Evolutionary conservation across 1,140 invertebrate genomes (phyloP).

Genomic region (Listronotus oregonensis): DNA sequence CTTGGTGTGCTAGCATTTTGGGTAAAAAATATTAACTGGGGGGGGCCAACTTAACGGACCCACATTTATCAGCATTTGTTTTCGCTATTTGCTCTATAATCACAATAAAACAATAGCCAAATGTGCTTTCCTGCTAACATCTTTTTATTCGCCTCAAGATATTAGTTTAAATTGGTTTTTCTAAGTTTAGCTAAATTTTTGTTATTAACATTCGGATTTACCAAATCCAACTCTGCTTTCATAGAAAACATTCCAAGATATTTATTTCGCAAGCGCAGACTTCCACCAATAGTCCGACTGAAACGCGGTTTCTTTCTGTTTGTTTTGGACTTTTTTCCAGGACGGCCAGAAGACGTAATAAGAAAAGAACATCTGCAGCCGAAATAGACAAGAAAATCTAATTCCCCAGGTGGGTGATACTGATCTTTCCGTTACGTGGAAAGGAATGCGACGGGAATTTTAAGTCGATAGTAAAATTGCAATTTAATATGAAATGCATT

Average conservation of each 20-base stretch:
- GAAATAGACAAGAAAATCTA: conserved; percentile 28
- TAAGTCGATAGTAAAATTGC: conserved; percentile 15
- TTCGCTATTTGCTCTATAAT: too few species aligned
- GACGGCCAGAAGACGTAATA: conserved; percentile 3
- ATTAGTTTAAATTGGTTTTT: too few species aligned
- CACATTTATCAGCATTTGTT: too few species aligned
- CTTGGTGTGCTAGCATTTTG: too few species aligned
- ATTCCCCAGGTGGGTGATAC: conserved; percentile 28
- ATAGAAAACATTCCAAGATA: conserved; percentile 3
- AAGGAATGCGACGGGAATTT: conserved; percentile 20
- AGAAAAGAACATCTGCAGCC: conserved; percentile 23
- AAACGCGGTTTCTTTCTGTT: conserved; percentile 9
- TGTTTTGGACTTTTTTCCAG: conserved; percentile 13
- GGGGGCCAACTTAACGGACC: too few species aligned
- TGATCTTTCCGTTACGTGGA: conserved; percentile 16
- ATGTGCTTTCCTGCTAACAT: too few species aligned
- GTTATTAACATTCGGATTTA: too few species aligned
- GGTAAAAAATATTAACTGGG: too few species aligned
- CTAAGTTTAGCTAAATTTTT: too few species aligned
- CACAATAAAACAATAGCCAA: too few species aligned
- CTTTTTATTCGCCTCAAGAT: too few species aligned
- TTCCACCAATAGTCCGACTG: conserved; percentile 19
- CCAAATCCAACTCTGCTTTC: conserved; percentile 4
- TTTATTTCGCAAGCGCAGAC: conserved; percentile 19
- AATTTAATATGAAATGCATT: too few species aligned